Percentiles rank a stretch among this genome's conserved stretches.
Conservation (phyloP, 2,113 vertebrate genomes). For the Monopterus albus region DNA sequence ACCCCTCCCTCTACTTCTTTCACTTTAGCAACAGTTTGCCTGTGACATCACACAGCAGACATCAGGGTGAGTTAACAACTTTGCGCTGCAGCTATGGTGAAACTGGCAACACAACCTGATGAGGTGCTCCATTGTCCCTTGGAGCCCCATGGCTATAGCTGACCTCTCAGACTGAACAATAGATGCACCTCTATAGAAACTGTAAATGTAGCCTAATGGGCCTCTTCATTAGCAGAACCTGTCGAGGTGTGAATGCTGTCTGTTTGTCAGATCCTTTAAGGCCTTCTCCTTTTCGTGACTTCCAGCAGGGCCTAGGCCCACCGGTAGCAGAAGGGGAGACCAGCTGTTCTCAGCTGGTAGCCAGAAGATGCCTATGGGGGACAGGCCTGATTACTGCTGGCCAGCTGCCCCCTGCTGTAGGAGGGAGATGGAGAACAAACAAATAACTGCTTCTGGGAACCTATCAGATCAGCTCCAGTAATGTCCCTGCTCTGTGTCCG, state of each 20-base stretch:
- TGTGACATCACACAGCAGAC: slow-evolving; percentile 25
- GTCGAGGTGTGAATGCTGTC: slow-evolving; percentile 52
- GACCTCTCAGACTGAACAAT: slow-evolving; percentile 51
- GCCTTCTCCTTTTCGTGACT: slow-evolving; percentile 50
- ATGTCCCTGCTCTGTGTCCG: neutral
- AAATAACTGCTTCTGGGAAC: slow-evolving; percentile 56
- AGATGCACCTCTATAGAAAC: slow-evolving; percentile 55
- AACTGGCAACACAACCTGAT: slow-evolving; percentile 45
- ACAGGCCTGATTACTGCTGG: slow-evolving; percentile 76
- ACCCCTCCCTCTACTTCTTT: slow-evolving; percentile 43
- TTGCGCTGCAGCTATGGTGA: neutral
- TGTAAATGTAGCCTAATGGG: slow-evolving; percentile 71
- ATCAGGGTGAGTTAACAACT: slow-evolving; percentile 13
- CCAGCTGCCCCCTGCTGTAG: slow-evolving; percentile 79
- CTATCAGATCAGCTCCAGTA: slow-evolving; percentile 20
- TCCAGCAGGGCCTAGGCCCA: slow-evolving; percentile 64
- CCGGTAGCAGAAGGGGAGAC: slow-evolving; percentile 70
- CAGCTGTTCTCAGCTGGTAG: slow-evolving; percentile 85
- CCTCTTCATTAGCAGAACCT: slow-evolving; percentile 66
- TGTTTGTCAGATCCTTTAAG: slow-evolving; percentile 58
- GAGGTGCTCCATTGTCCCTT: slow-evolving; percentile 46
- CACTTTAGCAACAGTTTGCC: slow-evolving; percentile 50
- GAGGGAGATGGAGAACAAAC: slow-evolving; percentile 72
- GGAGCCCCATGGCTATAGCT: slow-evolving; percentile 27
- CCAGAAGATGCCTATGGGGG: slow-evolving; percentile 75